Base-by-base conservation (phyloP, 2,888 invertebrate genomes). In the Salpingus planirostris region DNA sequence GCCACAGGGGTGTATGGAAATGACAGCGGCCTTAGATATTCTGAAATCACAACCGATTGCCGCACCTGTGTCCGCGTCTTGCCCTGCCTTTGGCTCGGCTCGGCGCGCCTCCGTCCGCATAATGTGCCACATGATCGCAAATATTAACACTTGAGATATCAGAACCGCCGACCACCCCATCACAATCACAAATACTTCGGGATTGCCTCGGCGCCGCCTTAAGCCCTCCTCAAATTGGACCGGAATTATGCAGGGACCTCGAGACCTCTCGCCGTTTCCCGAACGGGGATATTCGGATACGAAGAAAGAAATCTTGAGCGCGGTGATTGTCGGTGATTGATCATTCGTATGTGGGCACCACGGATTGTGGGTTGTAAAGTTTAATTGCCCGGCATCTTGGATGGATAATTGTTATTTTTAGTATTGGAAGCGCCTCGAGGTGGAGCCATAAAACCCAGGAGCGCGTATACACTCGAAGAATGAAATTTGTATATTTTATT, bases 1-100 rank as follows among this genome's bases (percentile, higher is more conserved):
- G 57, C 49, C 60, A 54, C 57, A 52, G 49, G 61, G 62, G 58
- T 60, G 57, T 53, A 56, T 62, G 60, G 60, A 60, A 62, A 62
- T 60, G 56, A 56, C 55, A 56, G 35, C 35, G 31, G 49, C 47
- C 56, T 60, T 59, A 54, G 57, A 62, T 62, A 61, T 64, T 61
- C 59, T 47, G 57, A 63, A 64, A 64, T 64, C 62, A 60, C 55
- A 55, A 57, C 56, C 55, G 55, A 60, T 57, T 52, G 53, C 49
- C 39, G 44, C 62, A 63, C 62, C 62, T 62, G 63, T 46, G 60
- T 38, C 58, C 55, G n/a, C n/a, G 41, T 40, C 47, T 44, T 42
- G 40, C 40, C 36, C 21, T 27, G 11, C 3, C n/a, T n/a, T n/a
- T n/a, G n/a, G n/a, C n/a, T n/a, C n/a, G n/a, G n/a, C n/a, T n/a